phyloP scores from a whole-genome alignment of 2,113 vertebrate genomes.

The Antigone vipio region DNA sequence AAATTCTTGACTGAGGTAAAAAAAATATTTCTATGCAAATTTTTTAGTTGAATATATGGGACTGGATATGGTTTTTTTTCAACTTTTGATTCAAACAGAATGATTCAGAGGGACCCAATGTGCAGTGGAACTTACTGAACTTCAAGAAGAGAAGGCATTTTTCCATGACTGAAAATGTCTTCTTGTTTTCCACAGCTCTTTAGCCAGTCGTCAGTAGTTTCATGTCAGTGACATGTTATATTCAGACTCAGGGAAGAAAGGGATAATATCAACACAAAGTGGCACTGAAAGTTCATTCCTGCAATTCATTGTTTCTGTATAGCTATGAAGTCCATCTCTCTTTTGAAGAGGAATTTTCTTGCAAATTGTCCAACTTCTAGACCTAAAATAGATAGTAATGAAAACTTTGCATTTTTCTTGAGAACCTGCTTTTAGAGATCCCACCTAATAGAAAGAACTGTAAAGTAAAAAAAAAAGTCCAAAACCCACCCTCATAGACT shows the following conservation, averaged over 20 bases:
- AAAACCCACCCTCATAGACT: fast-evolving
- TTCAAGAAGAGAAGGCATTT: background rate
- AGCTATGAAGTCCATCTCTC: background rate
- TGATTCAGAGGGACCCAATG: background rate
- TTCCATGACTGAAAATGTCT: background rate
- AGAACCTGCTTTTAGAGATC: background rate
- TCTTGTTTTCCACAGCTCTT: background rate
- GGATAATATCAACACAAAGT: background rate
- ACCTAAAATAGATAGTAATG: background rate
- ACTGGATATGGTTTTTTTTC: background rate
- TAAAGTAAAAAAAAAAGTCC: background rate
- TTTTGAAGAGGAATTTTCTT: background rate
- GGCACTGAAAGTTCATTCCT: background rate
- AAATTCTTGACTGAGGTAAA: background rate
- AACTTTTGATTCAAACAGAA: background rate
- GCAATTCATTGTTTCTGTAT: background rate
- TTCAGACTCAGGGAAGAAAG: background rate
- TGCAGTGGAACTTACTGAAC: background rate
- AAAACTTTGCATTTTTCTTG: background rate
- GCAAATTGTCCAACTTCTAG: background rate
- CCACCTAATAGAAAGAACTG: background rate
- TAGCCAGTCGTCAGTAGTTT: background rate
- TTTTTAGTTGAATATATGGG: background rate
- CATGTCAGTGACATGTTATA: background rate
- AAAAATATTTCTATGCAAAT: too few relatives aligned